Percentiles rank a stretch among this genome's conserved stretches.
Conservation (phyloP, 1,140 invertebrate species). For the Bathynomus jamesi region DNA sequence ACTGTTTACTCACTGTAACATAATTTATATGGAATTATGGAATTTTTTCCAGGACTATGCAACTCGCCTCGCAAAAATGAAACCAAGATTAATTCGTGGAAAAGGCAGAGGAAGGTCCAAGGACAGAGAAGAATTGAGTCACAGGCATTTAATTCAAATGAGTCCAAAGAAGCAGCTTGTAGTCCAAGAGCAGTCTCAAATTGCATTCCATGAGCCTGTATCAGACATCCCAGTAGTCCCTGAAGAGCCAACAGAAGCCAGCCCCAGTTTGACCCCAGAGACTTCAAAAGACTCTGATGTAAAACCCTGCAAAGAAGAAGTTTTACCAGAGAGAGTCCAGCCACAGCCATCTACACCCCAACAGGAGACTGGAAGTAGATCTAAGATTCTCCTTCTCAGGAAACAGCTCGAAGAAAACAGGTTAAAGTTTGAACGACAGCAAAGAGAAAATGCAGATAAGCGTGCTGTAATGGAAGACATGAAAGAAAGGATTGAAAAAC, state of each 20-base stretch:
- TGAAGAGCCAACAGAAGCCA: background rate
- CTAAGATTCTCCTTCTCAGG: slow-evolving; percentile 34
- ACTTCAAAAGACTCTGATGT: too few species aligned
- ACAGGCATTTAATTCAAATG: background rate
- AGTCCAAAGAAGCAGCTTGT: background rate
- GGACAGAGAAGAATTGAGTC: slow-evolving; percentile 16
- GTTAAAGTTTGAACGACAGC: slow-evolving; percentile 35
- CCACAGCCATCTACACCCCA: slow-evolving; percentile 21
- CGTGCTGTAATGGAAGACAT: slow-evolving; percentile 42
- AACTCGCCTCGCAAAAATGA: slow-evolving; percentile 44
- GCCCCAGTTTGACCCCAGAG: background rate
- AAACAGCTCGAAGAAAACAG: slow-evolving; percentile 41
- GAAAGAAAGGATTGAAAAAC: slow-evolving; percentile 37
- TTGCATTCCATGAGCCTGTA: slow-evolving; percentile 4
- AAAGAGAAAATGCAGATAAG: slow-evolving; percentile 37
- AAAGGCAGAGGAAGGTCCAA: slow-evolving; percentile 41
- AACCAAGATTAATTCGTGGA: slow-evolving; percentile 39
- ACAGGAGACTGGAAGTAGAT: slow-evolving; percentile 21
- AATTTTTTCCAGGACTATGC: slow-evolving; percentile 41
- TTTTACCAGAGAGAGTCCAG: slow-evolving; percentile 8
- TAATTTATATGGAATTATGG: too few species aligned
- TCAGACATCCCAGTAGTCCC: background rate
- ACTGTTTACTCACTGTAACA: too few species aligned
- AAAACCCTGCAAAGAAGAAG: too few species aligned
- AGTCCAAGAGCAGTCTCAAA: slow-evolving; percentile 4